Evolutionary conservation across 2,113 vertebrate genomes (phyloP).

Genomic region (human (Homo sapiens)): DNA sequence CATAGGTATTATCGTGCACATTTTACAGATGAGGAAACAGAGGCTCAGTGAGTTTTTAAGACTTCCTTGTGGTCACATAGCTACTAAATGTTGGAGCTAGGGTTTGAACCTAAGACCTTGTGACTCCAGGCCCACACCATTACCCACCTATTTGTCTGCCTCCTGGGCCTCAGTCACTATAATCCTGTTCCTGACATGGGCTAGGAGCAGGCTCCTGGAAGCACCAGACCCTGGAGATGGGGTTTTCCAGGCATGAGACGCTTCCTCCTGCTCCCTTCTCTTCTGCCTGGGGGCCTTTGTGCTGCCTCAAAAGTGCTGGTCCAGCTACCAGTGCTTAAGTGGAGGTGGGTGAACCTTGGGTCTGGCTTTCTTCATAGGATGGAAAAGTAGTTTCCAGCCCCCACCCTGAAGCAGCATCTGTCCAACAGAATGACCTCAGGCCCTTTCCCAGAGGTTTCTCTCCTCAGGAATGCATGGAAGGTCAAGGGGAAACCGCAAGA

Average conservation of each 20-base stretch:
- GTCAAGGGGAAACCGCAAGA: background rate
- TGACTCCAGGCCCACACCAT: accelerated
- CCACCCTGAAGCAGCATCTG: background rate
- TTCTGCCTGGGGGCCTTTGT: background rate
- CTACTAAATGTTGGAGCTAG: background rate
- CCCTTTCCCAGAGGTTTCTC: background rate
- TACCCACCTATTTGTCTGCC: background rate
- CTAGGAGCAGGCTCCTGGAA: background rate
- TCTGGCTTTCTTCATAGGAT: background rate
- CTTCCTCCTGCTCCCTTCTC: no score
- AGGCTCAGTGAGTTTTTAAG: background rate
- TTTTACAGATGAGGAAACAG: background rate
- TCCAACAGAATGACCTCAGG: background rate
- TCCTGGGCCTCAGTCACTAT: accelerated
- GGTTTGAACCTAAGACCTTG: background rate
- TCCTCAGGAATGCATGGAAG: background rate
- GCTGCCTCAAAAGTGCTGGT: background rate
- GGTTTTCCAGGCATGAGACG: background rate
- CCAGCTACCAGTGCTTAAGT: no score
- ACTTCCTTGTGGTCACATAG: background rate
- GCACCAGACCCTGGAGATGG: background rate
- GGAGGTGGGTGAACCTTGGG: background rate
- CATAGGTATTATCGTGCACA: no score
- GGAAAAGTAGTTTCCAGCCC: background rate
- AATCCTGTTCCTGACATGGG: background rate